These are phyloP conservation scores for Dreissena rostriformis DNA, from an alignment of 1,140 invertebrate species.

Conservation along the genomic window DNA sequence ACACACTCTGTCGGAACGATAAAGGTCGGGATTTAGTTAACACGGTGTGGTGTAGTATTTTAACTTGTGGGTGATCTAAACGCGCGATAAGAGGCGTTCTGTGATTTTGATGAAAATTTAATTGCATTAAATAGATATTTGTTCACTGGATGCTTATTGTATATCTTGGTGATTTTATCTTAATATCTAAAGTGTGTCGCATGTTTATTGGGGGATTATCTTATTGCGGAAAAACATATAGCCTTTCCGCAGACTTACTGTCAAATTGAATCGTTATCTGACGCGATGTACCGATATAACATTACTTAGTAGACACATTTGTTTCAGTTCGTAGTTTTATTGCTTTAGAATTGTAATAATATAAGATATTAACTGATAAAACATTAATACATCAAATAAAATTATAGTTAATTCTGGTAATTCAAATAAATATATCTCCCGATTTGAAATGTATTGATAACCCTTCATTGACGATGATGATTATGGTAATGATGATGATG, in stretches of 20 bases:
- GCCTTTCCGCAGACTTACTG: not conserved
- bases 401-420: too few relatives aligned
- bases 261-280: not conserved
- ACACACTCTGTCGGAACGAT: slow-evolving; percentile 9
- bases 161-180: slow-evolving; percentile 7
- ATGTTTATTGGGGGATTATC: slow-evolving; percentile 10
- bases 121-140: slow-evolving; percentile 47
- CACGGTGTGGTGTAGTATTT: slow-evolving; percentile 18
- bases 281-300: not conserved
- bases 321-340: not conserved
- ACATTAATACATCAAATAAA: too few relatives aligned
- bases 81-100: not conserved
- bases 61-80: slow-evolving; percentile 31
- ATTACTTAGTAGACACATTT: not conserved
- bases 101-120: slow-evolving; percentile 33
- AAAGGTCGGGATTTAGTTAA: slow-evolving; percentile 24
- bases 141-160: slow-evolving; percentile 10
- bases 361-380: too few relatives aligned
- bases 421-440: too few relatives aligned
- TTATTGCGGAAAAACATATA: slow-evolving; percentile 13
- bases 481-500: too few relatives aligned
- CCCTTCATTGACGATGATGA: too few relatives aligned
- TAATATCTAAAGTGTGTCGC: slow-evolving; percentile 6
- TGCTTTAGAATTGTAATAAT: too few relatives aligned
- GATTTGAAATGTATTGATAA: too few relatives aligned